Evolutionary conservation across 2,888 invertebrate genomes (phyloP).

Genomic region (Nomada fucata): DNA sequence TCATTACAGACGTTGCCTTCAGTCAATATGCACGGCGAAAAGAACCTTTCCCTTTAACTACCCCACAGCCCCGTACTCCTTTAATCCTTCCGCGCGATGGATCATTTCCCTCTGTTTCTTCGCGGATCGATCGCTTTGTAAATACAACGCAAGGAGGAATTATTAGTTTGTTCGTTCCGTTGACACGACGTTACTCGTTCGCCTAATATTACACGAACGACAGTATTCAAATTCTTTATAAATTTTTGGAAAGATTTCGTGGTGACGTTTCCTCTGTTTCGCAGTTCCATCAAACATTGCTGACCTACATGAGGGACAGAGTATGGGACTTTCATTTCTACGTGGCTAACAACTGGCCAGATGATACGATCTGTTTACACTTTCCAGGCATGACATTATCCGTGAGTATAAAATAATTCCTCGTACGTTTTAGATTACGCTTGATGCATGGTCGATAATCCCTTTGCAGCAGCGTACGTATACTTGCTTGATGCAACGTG

Average conservation of each 20-base stretch:
- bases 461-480: background rate
- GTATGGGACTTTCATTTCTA: conserved; percentile 97
- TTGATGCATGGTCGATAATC: conserved; percentile 22
- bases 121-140: background rate
- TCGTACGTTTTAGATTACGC: conserved; percentile 18
- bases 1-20: conserved; percentile 45
- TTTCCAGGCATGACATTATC: conserved; percentile 95
- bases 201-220: background rate
- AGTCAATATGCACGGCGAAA: conserved; percentile 21
- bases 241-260: background rate
- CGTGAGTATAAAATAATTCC: conserved; percentile 85
- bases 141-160: background rate
- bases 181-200: background rate
- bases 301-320: conserved; percentile 94
- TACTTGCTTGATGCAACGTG: background rate
- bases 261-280: conserved; percentile 78
- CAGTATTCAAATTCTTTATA: background rate
- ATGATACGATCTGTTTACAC: conserved; percentile 91
- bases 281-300: conserved; percentile 95
- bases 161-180: background rate
- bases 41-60: conserved; percentile 31
- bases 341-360: conserved; percentile 95
- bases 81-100: conserved; percentile 32
- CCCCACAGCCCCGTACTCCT: conserved; percentile 23
- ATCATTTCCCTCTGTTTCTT: conserved; percentile 21